Percentiles rank a stretch among this genome's conserved stretches.
These are phyloP conservation scores for Heliothis peltigera DNA, from an alignment of 2,888 invertebrate genomes.

Conservation along the genomic window DNA sequence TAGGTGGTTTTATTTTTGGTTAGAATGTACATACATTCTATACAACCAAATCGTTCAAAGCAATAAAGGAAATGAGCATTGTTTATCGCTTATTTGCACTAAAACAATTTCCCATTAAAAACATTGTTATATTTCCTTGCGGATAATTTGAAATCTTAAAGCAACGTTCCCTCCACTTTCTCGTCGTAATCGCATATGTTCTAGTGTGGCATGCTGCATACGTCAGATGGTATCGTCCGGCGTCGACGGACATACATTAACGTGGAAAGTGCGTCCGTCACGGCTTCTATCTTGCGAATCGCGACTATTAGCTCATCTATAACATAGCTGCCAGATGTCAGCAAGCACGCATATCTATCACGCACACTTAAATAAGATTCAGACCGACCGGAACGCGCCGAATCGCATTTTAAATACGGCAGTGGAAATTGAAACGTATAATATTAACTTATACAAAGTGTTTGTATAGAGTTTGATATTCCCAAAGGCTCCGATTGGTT, in stretches of 20 bases:
- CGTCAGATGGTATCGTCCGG: slow-evolving; percentile 35
- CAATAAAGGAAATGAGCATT: not conserved
- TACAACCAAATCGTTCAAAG: not conserved
- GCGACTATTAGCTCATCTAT: slow-evolving; percentile 17
- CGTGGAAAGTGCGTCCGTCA: slow-evolving; percentile 51
- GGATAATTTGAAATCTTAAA: slow-evolving; percentile 15
- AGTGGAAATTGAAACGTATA: too few species aligned
- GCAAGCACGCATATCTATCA: slow-evolving; percentile 32
- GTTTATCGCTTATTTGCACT: too few species aligned
- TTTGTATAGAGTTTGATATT: too few species aligned
- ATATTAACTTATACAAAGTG: too few species aligned
- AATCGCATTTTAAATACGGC: too few species aligned
- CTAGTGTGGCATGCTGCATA: slow-evolving; percentile 17
- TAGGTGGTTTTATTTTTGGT: too few species aligned
- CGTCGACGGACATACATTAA: slow-evolving; percentile 37
- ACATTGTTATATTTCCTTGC: not conserved
- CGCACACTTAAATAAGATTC: slow-evolving; percentile 13
- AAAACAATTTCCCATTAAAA: not conserved
- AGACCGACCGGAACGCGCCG: too few species aligned
- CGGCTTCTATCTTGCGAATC: slow-evolving; percentile 25
- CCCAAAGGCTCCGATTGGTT: too few species aligned
- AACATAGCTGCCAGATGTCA: slow-evolving; percentile 38
- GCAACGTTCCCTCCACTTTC: slow-evolving; percentile 19
- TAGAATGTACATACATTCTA: too few species aligned
- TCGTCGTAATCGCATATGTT: slow-evolving; percentile 14